phyloP scores from a whole-genome alignment of 2,888 invertebrate genomes.

The Drosophila neotestacea region DNA sequence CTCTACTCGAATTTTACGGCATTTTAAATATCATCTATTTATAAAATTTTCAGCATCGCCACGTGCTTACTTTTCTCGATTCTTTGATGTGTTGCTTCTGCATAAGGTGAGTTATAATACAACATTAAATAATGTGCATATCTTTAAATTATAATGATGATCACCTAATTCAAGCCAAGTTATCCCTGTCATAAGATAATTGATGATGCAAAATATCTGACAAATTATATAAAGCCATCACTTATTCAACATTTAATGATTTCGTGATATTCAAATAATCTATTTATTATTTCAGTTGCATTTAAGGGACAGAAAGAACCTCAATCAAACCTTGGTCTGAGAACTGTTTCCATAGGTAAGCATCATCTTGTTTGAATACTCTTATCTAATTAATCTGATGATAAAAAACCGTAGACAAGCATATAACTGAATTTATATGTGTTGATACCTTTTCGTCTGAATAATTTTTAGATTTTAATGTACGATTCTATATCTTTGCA shows the following conservation, averaged over 20 bases:
- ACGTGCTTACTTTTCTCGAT: slow-evolving; percentile 11
- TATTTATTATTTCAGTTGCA: slow-evolving; percentile 16
- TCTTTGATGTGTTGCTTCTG: neutral
- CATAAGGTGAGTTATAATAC: slow-evolving; percentile 22
- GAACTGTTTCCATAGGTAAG: too few relatives aligned
- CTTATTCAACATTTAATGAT: neutral
- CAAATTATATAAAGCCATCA: neutral
- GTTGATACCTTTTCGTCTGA: slow-evolving; percentile 46
- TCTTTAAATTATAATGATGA: slow-evolving; percentile 42
- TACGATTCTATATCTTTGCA: too few relatives aligned
- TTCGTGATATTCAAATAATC: neutral
- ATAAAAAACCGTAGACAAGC: slow-evolving; percentile 51
- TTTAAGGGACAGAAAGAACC: too few relatives aligned
- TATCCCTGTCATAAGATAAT: slow-evolving; percentile 57
- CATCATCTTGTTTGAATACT: too few relatives aligned
- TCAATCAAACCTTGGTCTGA: too few relatives aligned
- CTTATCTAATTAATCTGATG: slow-evolving; percentile 29
- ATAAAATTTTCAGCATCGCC: slow-evolving; percentile 24
- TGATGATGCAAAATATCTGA: slow-evolving; percentile 43
- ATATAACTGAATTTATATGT: slow-evolving; percentile 58
- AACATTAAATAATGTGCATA: neutral
- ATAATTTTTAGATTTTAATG: neutral
- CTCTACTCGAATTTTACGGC: neutral
- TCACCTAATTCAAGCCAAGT: slow-evolving; percentile 37
- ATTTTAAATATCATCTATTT: neutral